Percentiles rank a stretch among this genome's conserved stretches.
Evolutionary conservation across 1,140 invertebrate genomes (phyloP).

Genomic region (Aleiodes sp.): DNA sequence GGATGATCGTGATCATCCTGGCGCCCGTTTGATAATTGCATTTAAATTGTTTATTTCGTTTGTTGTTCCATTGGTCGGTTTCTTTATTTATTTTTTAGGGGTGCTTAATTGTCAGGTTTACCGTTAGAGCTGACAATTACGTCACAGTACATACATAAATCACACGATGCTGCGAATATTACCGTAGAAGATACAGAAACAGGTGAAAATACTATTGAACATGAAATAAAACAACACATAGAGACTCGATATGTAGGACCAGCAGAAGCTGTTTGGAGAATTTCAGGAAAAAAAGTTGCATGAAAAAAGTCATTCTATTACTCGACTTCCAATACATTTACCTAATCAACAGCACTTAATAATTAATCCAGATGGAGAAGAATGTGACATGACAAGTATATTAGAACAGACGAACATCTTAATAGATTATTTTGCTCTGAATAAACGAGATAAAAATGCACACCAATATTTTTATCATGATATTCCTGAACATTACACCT

Average conservation of each 20-base stretch:
- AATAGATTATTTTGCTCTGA: not conserved
- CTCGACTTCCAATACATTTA: not conserved
- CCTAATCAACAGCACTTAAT: not conserved
- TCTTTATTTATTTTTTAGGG: too few species aligned
- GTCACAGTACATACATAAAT: not conserved
- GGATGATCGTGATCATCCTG: too few species aligned
- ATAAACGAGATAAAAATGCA: not conserved
- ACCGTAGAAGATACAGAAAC: not conserved
- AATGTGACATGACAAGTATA: not conserved
- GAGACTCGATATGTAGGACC: not conserved
- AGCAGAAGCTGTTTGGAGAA: not conserved
- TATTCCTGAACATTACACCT: not conserved
- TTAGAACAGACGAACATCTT: not conserved
- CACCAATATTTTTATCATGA: not conserved
- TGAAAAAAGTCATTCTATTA: not conserved
- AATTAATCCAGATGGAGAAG: not conserved
- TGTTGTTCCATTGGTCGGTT: too few species aligned
- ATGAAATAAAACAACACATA: not conserved
- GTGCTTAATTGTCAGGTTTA: too few species aligned
- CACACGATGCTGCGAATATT: not conserved
- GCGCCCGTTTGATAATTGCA: not conserved
- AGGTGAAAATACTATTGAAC: too few species aligned
- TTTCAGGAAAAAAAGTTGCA: not conserved
- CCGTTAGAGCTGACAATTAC: conserved; percentile 1
- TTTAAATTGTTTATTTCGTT: too few species aligned